Evolutionary conservation across 2,113 vertebrate genomes (phyloP).

Genomic region (Mirounga angustirostris): DNA sequence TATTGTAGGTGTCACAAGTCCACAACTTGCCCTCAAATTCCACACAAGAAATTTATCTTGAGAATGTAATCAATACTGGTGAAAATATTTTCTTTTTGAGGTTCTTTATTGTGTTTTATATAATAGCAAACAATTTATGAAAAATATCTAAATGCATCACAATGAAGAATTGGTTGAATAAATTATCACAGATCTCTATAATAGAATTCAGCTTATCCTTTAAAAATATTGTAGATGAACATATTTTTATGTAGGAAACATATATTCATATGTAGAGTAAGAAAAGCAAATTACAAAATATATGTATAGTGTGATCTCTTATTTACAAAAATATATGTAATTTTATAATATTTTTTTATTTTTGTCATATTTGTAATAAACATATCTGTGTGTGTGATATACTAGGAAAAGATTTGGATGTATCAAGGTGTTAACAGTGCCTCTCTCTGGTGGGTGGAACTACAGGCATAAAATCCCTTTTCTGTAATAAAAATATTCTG

Average conservation of each 20-base stretch:
- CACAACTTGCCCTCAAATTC: neutral
- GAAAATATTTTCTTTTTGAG: conserved; percentile 2
- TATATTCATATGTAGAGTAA: neutral
- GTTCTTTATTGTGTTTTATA: neutral
- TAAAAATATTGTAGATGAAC: neutral
- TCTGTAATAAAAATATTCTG: conserved; percentile 13
- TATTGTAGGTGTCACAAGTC: neutral
- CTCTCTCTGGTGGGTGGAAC: conserved; percentile 14
- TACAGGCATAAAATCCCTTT: neutral
- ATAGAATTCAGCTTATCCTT: conserved; percentile 15
- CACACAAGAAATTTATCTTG: neutral
- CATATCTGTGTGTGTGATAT: neutral
- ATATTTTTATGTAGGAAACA: neutral
- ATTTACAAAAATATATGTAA: neutral
- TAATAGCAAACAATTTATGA: conserved; percentile 3
- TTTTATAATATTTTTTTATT: neutral
- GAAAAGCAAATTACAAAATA: neutral
- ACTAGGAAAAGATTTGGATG: neutral
- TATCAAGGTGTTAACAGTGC: neutral
- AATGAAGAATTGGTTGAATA: neutral
- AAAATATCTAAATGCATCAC: neutral
- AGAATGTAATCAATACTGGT: neutral
- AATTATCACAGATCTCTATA: neutral
- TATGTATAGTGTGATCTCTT: neutral
- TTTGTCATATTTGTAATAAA: neutral